Base-by-base conservation (phyloP, 2,113 vertebrate species). In the Nycticebus coucang region DNA sequence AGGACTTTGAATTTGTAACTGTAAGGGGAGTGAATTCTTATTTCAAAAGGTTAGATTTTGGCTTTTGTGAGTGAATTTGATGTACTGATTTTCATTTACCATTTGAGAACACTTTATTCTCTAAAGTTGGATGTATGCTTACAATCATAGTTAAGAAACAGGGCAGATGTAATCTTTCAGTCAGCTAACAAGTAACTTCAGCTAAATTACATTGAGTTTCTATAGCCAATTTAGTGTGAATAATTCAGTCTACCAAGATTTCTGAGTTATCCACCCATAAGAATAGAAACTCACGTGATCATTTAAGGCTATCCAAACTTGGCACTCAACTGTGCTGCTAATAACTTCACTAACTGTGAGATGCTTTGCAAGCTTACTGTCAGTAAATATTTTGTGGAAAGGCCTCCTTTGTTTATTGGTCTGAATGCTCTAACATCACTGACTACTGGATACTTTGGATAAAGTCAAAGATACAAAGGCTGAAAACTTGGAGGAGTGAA, bases 31-130 rank as follows among this genome's bases (percentile, higher is more conserved):
- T 71, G 21, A n/a, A 62, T 79, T 86, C 55, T 26, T 28, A 22
- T 64, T 62, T 91, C 30, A 79, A 78, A 5, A 93, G 74, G 80
- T 95, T 89, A 92, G n/a, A 62, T 80, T 87, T 83, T 26, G 4
- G 0, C 28, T 66, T 89, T 45, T 74, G 2, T 55, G 4, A 17
- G 45, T 22, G 21, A 87, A 94, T 53, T 14, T 71, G 22, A 22
- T 81, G n/a, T 77, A 14, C 0, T 87, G 19, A 78, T 82, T 95
- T 94, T 15, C 28, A 24, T 72, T 94, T 82, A 37, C 35, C 21
- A 69, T 17, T 81, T 64, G 4, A 78, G 33, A 95, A 82, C 11
- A 86, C 1, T 59, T 62, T 62, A 57, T 13, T 74, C 5, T 95
- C 55, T 75, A 21, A 89, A 79, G 24, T 59, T 83, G 6, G 41